Evolutionary conservation across 2,113 vertebrate genomes (phyloP).

Genomic region (Pterophyllum scalare): DNA sequence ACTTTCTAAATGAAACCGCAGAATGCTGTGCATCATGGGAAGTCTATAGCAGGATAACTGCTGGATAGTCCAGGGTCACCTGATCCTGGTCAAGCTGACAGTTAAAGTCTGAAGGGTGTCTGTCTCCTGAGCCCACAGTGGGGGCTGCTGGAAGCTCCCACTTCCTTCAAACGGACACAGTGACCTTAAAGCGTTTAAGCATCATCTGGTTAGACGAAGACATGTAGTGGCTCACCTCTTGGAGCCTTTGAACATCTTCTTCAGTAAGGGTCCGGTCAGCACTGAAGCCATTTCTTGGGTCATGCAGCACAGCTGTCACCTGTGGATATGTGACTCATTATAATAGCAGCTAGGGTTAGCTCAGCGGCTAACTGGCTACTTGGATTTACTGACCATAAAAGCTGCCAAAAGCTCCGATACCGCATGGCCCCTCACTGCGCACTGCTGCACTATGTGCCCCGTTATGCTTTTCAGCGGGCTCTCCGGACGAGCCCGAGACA

Average conservation of each 20-base stretch:
- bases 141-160: not conserved
- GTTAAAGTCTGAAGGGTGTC: too few relatives aligned
- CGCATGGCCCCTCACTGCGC: slow-evolving; percentile 74
- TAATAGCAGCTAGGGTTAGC: not conserved
- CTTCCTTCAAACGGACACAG: not conserved
- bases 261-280: slow-evolving; percentile 82
- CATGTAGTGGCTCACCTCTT: slow-evolving; percentile 80
- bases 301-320: slow-evolving; percentile 90
- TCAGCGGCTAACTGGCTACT: not conserved
- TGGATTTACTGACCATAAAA: slow-evolving; percentile 85
- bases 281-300: slow-evolving; percentile 87
- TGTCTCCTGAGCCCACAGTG: too few relatives aligned
- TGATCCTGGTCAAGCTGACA: too few relatives aligned
- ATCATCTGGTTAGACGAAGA: too few relatives aligned
- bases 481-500: slow-evolving; percentile 78
- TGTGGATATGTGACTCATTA: slow-evolving; percentile 47
- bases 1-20: not conserved
- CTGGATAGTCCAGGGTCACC: too few relatives aligned
- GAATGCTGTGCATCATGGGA: not conserved
- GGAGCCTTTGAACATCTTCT: slow-evolving; percentile 84
- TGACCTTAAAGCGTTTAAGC: not conserved
- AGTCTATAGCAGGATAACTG: too few relatives aligned
- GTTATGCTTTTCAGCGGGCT: slow-evolving; percentile 85
- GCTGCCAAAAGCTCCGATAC: slow-evolving; percentile 85
- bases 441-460: slow-evolving; percentile 80